phyloP scores from a whole-genome alignment of 2,797 vertebrate species.

The Chaetophractus vellerosus region DNA sequence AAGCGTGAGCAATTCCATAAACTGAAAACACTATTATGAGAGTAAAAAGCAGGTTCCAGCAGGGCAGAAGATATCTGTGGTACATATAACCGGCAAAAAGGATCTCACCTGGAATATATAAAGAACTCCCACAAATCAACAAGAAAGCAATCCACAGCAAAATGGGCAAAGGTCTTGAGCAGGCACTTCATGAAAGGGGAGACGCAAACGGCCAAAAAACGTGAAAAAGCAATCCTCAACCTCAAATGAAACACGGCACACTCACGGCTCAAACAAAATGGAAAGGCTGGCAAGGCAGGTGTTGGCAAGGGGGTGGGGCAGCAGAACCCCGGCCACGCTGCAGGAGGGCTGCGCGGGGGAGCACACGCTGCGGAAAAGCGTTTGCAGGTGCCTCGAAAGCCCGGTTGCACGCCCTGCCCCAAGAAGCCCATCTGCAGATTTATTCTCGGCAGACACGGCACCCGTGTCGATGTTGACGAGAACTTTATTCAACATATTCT shows the following conservation, averaged over 20 bases:
- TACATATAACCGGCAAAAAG: too few relatives aligned
- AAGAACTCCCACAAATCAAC: background rate
- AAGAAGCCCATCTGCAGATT: background rate
- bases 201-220: background rate
- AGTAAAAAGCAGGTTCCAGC: too few relatives aligned
- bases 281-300: background rate
- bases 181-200: fast-evolving
- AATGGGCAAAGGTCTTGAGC: background rate
- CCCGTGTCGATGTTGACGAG: background rate
- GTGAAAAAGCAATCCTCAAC: background rate
- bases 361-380: too few relatives aligned
- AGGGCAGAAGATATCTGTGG: too few relatives aligned
- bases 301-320: background rate
- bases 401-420: too few relatives aligned
- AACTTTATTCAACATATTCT: background rate
- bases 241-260: background rate
- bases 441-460: fast-evolving
- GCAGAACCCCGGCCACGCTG: fast-evolving
- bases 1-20: too few relatives aligned
- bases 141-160: background rate
- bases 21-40: too few relatives aligned
- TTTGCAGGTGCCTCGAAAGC: background rate
- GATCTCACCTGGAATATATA: fast-evolving
- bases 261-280: background rate
- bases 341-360: fast-evolving